Conservation (phyloP, 2,797 vertebrate species). For the Ficedula albicollis region DNA sequence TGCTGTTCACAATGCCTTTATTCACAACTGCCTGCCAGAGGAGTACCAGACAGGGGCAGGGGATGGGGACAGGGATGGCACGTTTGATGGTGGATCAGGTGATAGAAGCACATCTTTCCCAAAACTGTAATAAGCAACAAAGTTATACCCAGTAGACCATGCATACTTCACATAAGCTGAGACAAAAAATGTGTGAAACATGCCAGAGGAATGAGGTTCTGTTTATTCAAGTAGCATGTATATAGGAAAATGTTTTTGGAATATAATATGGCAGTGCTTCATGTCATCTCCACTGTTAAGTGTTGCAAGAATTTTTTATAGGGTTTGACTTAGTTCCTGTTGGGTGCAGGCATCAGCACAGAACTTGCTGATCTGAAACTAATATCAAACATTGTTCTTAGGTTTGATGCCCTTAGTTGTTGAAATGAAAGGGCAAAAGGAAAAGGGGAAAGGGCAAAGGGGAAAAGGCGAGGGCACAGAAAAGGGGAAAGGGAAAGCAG, state of each 20-base stretch:
- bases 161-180: background rate
- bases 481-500: background rate
- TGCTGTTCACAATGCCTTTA: background rate
- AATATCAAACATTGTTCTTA: background rate
- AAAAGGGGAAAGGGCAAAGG: background rate
- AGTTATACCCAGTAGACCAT: background rate
- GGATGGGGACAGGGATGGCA: background rate
- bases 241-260: background rate
- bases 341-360: background rate
- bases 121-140: background rate
- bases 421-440: background rate
- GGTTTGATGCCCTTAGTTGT: background rate
- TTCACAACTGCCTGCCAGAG: background rate
- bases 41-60: background rate
- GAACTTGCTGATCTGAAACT: background rate
- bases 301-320: background rate
- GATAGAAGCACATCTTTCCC: background rate
- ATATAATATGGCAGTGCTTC: background rate
- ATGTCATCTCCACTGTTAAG: background rate
- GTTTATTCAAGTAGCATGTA: background rate
- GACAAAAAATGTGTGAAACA: background rate
- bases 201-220: background rate
- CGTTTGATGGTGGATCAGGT: too few relatives aligned
- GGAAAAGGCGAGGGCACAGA: too few relatives aligned
- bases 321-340: background rate